Percentiles rank a stretch among this genome's conserved stretches.
Conservation (phyloP, 2,113 vertebrate genomes). For the Condylura cristata region DNA sequence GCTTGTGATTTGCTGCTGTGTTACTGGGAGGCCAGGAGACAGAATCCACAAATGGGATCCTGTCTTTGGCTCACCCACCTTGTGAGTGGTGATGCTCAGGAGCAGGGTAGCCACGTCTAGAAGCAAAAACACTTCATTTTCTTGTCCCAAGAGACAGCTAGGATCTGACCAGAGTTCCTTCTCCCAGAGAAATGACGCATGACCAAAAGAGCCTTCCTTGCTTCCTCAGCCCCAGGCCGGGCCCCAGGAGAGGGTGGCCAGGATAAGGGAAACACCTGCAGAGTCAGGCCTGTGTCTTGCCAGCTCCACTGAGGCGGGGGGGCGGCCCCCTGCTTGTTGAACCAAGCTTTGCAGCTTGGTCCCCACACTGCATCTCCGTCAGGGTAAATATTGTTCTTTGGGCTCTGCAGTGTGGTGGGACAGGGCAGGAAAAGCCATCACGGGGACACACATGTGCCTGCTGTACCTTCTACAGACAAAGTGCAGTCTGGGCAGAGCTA, state of each 20-base stretch:
- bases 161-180: neutral
- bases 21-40: neutral
- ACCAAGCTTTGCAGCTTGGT: neutral
- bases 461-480: neutral
- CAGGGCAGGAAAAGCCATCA: neutral
- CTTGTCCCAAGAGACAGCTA: neutral
- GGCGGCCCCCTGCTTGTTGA: neutral
- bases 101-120: neutral
- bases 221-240: neutral
- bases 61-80: neutral
- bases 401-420: neutral
- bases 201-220: neutral
- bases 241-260: neutral
- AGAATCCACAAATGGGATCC: fast-evolving
- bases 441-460: neutral
- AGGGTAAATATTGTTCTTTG: constrained; percentile 4
- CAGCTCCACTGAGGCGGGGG: fast-evolving
- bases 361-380: fast-evolving
- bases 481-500: neutral
- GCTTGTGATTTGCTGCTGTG: too few relatives aligned
- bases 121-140: neutral
- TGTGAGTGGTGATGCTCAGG: fast-evolving
- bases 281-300: neutral
- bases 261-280: neutral
- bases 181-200: neutral